A percentile compares a stretch with the other conserved stretches of the same genome.
Evolutionary conservation across 2,113 vertebrate species (phyloP).

Genomic region (Hystrix brachyura): DNA sequence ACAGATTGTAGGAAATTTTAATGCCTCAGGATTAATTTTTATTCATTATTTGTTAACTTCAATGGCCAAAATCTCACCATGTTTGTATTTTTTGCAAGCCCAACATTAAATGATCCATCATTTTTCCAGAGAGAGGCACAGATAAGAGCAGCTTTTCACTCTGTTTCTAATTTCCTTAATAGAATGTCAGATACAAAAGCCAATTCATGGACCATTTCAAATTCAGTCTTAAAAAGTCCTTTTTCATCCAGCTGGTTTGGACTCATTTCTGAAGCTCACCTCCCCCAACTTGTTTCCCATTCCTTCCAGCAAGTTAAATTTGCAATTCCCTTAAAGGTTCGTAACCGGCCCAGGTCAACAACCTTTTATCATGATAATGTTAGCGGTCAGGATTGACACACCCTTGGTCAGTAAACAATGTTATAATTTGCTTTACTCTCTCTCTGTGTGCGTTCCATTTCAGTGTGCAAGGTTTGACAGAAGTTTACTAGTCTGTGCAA

Average conservation of each 20-base stretch:
- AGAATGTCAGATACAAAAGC: background rate
- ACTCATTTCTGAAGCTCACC: background rate
- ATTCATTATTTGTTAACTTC: background rate
- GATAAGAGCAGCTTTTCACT: background rate
- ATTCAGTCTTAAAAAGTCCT: background rate
- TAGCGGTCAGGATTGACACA: background rate
- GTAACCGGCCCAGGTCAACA: background rate
- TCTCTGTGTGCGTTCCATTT: background rate
- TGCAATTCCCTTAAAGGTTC: constrained; percentile 55
- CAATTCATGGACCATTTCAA: background rate
- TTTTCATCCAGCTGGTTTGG: background rate
- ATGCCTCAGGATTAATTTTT: background rate
- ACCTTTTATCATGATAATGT: constrained; percentile 68
- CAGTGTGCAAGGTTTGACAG: background rate
- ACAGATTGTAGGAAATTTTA: background rate
- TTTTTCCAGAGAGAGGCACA: background rate
- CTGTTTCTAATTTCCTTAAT: background rate
- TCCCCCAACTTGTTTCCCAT: background rate
- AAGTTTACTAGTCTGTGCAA: background rate
- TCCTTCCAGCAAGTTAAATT: constrained; percentile 29
- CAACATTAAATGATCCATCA: background rate
- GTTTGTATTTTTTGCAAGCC: background rate
- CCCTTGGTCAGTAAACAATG: constrained; percentile 15
- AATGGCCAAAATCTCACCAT: background rate
- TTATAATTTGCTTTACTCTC: constrained; percentile 2